Evolutionary conservation across 1,140 invertebrate genomes (phyloP), one percentile per base, ranked within the genome.

Genomic region (Drosophila novamexicana): DNA sequence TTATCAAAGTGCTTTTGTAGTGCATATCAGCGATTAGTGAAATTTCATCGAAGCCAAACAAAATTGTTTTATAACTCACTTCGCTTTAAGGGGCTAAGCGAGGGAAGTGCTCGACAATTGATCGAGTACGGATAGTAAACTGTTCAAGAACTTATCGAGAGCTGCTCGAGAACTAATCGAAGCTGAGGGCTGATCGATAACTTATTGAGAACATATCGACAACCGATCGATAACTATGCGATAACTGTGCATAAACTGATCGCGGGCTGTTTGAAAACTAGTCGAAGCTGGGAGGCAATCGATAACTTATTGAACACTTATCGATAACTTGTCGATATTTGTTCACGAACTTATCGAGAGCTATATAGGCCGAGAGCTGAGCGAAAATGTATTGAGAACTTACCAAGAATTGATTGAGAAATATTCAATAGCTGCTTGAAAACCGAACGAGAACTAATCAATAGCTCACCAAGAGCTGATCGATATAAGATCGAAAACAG

Each of bases 1-100:
- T 70, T 63, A 65, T 45, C 58, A 45, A 70, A 63, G 34, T 37
- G 56, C 10, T 53, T 62, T 49, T 37, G 8, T 8, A 40, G 12
- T 10, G 12, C 69, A 69, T 65, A 75, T 81, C 79, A 54, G n/a
- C 29, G 68, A 70, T 81, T 69, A 69, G 10, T 59, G 12, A 10
- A 12, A 68, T 44, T 49, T 70, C 45, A 75, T 82, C 75, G 59
- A 32, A 18, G 34, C 16, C 12, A 18, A 18, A 36, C 62, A 9
- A 57, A 66, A 79, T 66, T 56, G 39, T 42, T 49, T 66, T 58
- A 50, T 57, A 40, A 14, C 16, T 14, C 40, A 10, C 14, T 57
- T 14, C 18, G 56, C 67, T 12, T 56, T 18, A 32, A 12, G 1
- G 8, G 18, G 22, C 49, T 8, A 10, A 52, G 7, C 6, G 10